Evolutionary conservation across 2,888 invertebrate genomes (phyloP).

Genomic region (Dryadula phaetusa): DNA sequence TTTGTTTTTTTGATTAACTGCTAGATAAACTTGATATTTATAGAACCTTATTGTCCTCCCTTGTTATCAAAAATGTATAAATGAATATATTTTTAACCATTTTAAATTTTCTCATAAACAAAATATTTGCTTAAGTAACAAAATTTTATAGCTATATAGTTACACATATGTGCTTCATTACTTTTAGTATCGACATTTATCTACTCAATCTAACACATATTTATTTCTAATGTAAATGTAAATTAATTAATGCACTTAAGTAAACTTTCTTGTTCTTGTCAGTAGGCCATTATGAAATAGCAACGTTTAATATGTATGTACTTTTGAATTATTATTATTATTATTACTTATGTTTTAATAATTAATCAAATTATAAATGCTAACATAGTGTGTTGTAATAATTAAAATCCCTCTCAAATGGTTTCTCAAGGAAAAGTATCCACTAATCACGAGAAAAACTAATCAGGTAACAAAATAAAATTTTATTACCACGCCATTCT

Average conservation of each 20-base stretch:
- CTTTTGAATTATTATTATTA: not conserved
- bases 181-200: too few species aligned
- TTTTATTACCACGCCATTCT: slow-evolving; percentile 33
- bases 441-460: slow-evolving; percentile 12
- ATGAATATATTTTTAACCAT: too few species aligned
- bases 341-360: not conserved
- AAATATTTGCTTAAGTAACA: not conserved
- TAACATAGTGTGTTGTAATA: not conserved
- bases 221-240: not conserved
- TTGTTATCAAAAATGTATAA: not conserved
- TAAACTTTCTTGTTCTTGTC: not conserved
- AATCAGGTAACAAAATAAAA: slow-evolving; percentile 28
- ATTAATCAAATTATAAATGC: slow-evolving; percentile 3
- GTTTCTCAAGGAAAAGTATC: slow-evolving; percentile 2
- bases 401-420: not conserved
- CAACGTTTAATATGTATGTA: not conserved
- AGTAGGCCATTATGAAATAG: not conserved
- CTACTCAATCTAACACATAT: not conserved
- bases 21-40: slow-evolving; percentile 53
- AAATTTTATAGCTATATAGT: too few species aligned
- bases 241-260: not conserved
- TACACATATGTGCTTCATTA: too few species aligned
- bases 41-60: slow-evolving; percentile 20
- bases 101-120: not conserved
- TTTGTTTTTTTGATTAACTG: slow-evolving; percentile 63